A percentile compares a stretch with the other conserved stretches of the same genome.
Evolutionary conservation across 2,888 invertebrate genomes (phyloP).

Genomic region (Calliscelio sp.): DNA sequence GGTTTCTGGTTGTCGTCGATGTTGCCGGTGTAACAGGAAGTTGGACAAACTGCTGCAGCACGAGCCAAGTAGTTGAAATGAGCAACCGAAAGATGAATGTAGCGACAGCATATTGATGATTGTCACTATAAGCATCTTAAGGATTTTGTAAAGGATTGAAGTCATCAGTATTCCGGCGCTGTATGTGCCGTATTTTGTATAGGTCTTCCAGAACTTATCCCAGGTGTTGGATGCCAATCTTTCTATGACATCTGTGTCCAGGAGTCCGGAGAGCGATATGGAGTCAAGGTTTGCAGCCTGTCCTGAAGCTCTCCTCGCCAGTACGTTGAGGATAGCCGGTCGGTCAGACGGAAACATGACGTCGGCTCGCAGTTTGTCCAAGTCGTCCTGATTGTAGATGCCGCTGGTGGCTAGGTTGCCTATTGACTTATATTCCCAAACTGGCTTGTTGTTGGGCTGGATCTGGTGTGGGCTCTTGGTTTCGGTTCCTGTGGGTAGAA

Average conservation of each 20-base stretch:
- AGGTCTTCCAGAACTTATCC: no score
- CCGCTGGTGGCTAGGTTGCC: background rate
- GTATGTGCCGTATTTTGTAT: no score
- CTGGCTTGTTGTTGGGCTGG: background rate
- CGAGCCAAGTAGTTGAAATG: background rate
- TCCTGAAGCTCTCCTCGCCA: background rate
- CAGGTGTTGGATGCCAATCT: no score
- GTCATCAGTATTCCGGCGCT: no score
- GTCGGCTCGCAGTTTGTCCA: background rate
- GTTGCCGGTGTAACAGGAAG: background rate
- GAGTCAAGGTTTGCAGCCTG: background rate
- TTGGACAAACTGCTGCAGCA: background rate
- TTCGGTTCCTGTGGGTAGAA: background rate
- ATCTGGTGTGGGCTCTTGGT: no score
- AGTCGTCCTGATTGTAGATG: background rate
- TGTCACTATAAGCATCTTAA: no score
- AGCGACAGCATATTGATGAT: no score
- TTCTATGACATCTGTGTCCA: background rate
- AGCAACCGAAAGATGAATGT: background rate
- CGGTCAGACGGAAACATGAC: slow-evolving; percentile 1
- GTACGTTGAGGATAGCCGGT: background rate
- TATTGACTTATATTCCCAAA: background rate
- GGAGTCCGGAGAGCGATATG: background rate
- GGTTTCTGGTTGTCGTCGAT: background rate
- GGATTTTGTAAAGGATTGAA: no score